These are phyloP conservation scores for Prunella strophiata DNA, from an alignment of 2,797 vertebrate species.

Conservation along the genomic window DNA sequence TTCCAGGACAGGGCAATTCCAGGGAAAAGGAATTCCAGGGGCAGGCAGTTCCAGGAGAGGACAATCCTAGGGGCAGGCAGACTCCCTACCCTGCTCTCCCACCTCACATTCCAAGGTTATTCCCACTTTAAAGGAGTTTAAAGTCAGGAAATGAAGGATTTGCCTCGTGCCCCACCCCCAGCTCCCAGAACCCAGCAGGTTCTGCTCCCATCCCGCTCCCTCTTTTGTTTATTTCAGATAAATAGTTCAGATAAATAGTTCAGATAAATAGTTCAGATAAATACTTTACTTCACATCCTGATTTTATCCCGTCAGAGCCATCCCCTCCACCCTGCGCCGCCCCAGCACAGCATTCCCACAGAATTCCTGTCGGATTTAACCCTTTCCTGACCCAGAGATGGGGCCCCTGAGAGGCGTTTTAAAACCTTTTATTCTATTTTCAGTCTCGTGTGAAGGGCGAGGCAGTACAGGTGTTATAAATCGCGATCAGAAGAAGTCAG, in stretches of 20 bases:
- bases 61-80: background rate
- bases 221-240: background rate
- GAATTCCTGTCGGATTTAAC: fast-evolving
- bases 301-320: background rate
- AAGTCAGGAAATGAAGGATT: background rate
- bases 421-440: background rate
- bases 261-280: background rate
- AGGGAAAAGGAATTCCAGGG: background rate
- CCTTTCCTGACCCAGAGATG: background rate
- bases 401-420: background rate
- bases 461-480: background rate
- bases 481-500: background rate
- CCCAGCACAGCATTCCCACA: background rate
- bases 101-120: fast-evolving
- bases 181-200: background rate
- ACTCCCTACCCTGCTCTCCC: background rate
- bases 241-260: background rate
- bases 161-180: background rate
- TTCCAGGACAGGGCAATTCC: background rate
- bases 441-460: background rate
- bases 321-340: fast-evolving
- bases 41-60: no score
- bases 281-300: background rate
- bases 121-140: background rate
- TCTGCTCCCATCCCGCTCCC: background rate